Base-by-base conservation (phyloP, 2,113 vertebrate genomes). In the Gadus chalcogrammus region DNA sequence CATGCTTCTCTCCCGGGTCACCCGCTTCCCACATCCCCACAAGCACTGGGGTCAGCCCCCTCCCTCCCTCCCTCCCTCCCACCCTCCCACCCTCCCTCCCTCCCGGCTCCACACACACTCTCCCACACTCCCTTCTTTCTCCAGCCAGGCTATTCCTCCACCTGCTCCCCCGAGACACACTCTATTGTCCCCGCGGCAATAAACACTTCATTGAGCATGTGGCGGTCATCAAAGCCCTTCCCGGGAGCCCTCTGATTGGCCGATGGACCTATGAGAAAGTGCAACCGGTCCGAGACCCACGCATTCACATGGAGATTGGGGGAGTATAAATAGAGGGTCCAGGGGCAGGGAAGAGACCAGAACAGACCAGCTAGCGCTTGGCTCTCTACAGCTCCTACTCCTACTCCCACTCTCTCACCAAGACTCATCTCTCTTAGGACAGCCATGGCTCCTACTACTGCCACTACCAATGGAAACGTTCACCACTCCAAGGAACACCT, bases 151-250 rank as follows among this genome's bases (percentile, higher is more conserved):
- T 86, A 80, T 85, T 86, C 86, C 87, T 90, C 86, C 92, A 93
- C 90, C 92, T 93, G 92, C 90, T 92, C 89, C 87, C 87, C 77
- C 65, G 89, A 88, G 89, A 84, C 84, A 85, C 83, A 75, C 78
- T 84, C 86, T 85, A 88, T 89, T 89, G 87, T 87, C 86, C 86
- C 79, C 71, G 74, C 65, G 20, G 87, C 88, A 81, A 88, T 91
- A 88, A 89, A 89, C 88, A 91, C 87, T 90, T 89, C 82, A 91
- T 89, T 90, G 88, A 91, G 87, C 90, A 88, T 89, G 90, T 91
- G 90, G 88, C 88, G 76, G 82, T 83, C 81, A 79, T 84, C 87
- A 84, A 84, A 85, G 88, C 85, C 85, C 86, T 88, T 89, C 88
- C 88, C 87, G 84, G 88, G 85, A 88, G 87, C 70, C 15, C 83